Base-by-base conservation (phyloP, 2,113 vertebrate species). In the Zosterops japonicus region DNA sequence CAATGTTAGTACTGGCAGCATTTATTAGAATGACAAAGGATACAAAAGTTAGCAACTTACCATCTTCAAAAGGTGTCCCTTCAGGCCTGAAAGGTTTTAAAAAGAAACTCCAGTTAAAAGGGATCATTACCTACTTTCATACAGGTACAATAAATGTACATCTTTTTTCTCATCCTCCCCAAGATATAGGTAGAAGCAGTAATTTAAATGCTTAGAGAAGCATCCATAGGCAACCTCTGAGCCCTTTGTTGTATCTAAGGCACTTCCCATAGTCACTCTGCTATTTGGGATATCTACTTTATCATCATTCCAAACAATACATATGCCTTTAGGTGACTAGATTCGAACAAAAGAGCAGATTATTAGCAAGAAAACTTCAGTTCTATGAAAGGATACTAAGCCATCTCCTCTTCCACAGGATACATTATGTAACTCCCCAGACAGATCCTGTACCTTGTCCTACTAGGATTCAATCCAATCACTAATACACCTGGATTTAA, bases 1-100 rank as follows among this genome's bases (percentile, higher is more conserved):
- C 21, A 24, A 42, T 36, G 15, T 81, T 49, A 83, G 61, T 36
- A 36, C 5, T n/a, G 41, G 13, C 20, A 87, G 52, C 8, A 55
- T 39, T 68, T 76, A 11, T 11, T 22, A 67, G 57, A 89, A 31
- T 36, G 28, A 72, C 44, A 28, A 79, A 60, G 68, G 72, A 89
- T 14, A 81, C 6, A 78, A 49, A 60, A 87, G 80, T 60, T 35
- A 82, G 89, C 20, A 19, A 97, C 99, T 99, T 98, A 99, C 99
- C 99, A 97, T 99, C 99, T 98, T 99, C 99, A 98, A 99, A 99
- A 75, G 99, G 99, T 61, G 99, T 99, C 89, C 99, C 99, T 97
- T 99, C 99, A 86, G 99, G 99, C 97, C 99, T 99, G 98, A 78
- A 98, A 98, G 28, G 47, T 91, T 87, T 83, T 14, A 90, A 85